Conservation (phyloP, 2,797 vertebrate species). For the Catostomus latipinnis region DNA sequence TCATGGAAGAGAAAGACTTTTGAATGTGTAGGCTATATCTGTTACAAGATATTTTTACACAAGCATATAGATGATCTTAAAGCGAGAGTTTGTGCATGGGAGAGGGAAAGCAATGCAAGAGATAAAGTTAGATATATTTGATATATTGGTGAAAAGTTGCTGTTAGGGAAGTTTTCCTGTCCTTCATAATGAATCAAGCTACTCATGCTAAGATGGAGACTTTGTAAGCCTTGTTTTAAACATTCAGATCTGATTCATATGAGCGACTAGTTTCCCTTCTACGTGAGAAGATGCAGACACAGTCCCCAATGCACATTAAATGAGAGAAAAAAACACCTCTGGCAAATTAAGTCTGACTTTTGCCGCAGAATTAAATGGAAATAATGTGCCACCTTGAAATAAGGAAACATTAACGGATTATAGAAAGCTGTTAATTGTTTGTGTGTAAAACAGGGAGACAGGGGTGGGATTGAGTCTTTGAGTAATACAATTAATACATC, state of each 20-base stretch:
- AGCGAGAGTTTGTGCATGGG: not conserved
- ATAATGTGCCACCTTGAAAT: constrained; percentile 7
- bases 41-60: no score
- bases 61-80: no score
- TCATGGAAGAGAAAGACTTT: no score
- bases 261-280: not conserved
- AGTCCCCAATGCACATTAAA: not conserved
- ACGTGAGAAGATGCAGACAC: not conserved
- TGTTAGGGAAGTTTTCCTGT: not conserved
- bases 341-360: not conserved
- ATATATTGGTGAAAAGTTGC: not conserved
- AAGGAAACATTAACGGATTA: not conserved
- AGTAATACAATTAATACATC: constrained; percentile 20
- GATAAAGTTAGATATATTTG: not conserved
- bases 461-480: not conserved
- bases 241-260: constrained; percentile 1
- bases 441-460: not conserved
- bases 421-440: not conserved
- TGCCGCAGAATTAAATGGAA: not conserved
- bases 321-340: not conserved
- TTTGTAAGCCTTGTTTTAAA: not conserved
- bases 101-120: not conserved
- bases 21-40: no score
- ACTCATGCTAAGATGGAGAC: not conserved
- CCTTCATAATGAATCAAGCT: not conserved